phyloP scores from a whole-genome alignment of 2,888 invertebrate genomes.

The Scelioninae gen. 2 region DNA sequence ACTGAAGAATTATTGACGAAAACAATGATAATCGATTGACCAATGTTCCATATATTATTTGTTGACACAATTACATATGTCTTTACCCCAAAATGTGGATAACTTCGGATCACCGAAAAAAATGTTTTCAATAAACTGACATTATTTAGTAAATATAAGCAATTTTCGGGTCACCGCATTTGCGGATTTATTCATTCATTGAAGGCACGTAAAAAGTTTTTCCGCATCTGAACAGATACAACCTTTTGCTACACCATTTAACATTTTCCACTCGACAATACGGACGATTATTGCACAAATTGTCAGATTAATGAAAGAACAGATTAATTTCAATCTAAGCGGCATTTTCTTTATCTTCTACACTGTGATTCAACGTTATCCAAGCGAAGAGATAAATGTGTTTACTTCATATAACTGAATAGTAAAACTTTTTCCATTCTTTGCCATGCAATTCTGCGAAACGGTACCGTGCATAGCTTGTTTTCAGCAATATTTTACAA shows the following conservation, averaged over 20 bases:
- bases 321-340: neutral
- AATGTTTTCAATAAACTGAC: too few relatives aligned
- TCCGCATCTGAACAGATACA: neutral
- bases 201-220: too few relatives aligned
- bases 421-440: neutral
- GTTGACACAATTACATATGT: too few relatives aligned
- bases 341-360: neutral
- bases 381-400: neutral
- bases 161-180: too few relatives aligned
- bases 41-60: too few relatives aligned
- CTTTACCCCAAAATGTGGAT: too few relatives aligned
- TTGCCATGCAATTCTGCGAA: neutral
- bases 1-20: neutral
- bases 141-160: too few relatives aligned
- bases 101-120: too few relatives aligned
- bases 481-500: slow-evolving; percentile 4
- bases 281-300: neutral
- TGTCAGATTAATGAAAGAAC: neutral
- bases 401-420: neutral
- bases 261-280: neutral
- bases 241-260: neutral
- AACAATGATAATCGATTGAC: too few relatives aligned
- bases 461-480: neutral
- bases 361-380: neutral
- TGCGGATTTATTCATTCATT: too few relatives aligned